phyloP scores from a whole-genome alignment of 2,113 vertebrate species.

The Charadrius vociferus region DNA sequence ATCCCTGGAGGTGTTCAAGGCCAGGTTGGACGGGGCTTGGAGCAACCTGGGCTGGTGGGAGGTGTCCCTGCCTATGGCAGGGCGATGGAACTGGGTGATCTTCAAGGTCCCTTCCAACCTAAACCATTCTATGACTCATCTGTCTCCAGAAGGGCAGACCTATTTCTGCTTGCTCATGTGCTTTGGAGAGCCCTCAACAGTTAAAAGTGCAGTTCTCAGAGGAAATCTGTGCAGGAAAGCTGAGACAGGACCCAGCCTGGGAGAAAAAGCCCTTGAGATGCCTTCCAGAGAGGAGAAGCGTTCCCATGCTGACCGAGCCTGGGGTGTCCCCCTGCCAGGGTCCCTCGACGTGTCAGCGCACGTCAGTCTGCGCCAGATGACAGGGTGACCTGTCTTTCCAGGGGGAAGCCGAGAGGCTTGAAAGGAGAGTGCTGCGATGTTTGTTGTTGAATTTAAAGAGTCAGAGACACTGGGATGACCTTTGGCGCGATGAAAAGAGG shows the following conservation, averaged over 20 bases:
- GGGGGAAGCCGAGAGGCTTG: background rate
- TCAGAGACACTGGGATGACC: background rate
- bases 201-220: background rate
- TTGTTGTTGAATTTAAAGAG: background rate
- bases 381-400: background rate
- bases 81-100: no score
- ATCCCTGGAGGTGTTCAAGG: no score
- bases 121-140: no score
- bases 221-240: background rate
- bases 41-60: no score
- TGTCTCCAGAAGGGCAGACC: background rate
- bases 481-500: fast-evolving
- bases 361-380: background rate
- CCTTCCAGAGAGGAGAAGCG: background rate
- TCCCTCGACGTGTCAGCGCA: background rate
- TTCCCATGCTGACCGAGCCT: fast-evolving
- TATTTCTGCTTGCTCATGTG: background rate
- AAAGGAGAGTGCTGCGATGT: background rate
- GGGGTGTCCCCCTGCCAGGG: background rate
- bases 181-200: background rate
- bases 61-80: no score
- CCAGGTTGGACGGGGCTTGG: no score
- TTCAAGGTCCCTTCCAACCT: no score
- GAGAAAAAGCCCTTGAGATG: background rate
- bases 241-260: background rate